These are phyloP conservation scores for Cephalopachus bancanus DNA, from an alignment of 2,797 vertebrate genomes.

Conservation along the genomic window DNA sequence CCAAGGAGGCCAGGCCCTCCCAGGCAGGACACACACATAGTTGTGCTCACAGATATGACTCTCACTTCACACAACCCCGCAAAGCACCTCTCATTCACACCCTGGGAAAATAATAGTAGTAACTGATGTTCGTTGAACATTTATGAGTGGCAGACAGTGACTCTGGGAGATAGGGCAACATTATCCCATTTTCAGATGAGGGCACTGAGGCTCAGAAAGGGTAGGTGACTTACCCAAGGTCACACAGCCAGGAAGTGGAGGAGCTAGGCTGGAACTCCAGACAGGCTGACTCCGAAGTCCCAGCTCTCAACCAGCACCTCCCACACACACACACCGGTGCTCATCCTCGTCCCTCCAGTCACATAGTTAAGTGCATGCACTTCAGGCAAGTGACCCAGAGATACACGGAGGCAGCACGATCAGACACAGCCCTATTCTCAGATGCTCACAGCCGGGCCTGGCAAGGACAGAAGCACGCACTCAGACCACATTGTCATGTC, in stretches of 20 bases:
- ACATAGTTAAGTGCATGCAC: neutral
- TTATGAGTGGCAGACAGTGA: neutral
- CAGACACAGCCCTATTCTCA: neutral
- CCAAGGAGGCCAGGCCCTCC: neutral
- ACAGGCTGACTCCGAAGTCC: neutral
- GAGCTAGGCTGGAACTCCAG: neutral
- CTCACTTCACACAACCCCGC: neutral
- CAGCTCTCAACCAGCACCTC: neutral
- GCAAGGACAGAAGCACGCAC: neutral
- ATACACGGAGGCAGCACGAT: neutral
- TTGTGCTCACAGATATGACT: neutral
- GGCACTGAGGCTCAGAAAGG: neutral
- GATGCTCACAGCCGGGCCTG: neutral
- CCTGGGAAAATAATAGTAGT: neutral
- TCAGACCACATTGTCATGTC: neutral
- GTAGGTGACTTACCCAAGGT: neutral
- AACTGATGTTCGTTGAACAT: slow-evolving; percentile 15
- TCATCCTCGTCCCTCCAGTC: neutral
- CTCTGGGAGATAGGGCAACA: neutral
- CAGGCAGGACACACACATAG: neutral
- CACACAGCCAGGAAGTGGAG: neutral
- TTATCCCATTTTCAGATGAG: neutral
- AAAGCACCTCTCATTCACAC: neutral
- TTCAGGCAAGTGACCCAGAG: neutral
- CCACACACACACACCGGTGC: no score